Evolutionary conservation across 2,888 invertebrate species (phyloP).

Genomic region (Synanthedon andrenaeformis): DNA sequence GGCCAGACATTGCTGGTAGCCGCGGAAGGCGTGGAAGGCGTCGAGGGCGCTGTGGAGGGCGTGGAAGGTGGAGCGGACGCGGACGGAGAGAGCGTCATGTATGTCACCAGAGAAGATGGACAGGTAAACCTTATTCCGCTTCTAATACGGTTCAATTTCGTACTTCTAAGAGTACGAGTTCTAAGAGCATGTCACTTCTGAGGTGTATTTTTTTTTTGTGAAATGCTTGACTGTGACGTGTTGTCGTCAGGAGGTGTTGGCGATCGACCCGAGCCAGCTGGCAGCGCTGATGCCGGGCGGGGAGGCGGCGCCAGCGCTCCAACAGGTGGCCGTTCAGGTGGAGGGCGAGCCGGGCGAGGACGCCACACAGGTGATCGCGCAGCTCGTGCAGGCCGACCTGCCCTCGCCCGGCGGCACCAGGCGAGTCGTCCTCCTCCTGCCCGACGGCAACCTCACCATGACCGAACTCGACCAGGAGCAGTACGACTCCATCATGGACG

Average conservation of each 20-base stretch:
- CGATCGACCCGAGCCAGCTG: slow-evolving; percentile 64
- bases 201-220: too few relatives aligned
- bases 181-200: too few relatives aligned
- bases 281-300: slow-evolving; percentile 73
- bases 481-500: slow-evolving; percentile 76
- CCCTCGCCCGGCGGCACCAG: slow-evolving; percentile 88
- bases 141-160: not conserved
- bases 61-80: slow-evolving; percentile 69
- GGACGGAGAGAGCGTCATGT: slow-evolving; percentile 77
- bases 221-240: not conserved
- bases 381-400: slow-evolving; percentile 86
- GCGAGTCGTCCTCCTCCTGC: slow-evolving; percentile 84
- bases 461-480: slow-evolving; percentile 90
- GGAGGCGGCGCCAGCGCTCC: slow-evolving; percentile 55
- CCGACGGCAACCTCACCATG: slow-evolving; percentile 88
- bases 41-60: slow-evolving; percentile 81
- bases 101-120: slow-evolving; percentile 60
- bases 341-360: slow-evolving; percentile 70
- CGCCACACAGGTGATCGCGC: slow-evolving; percentile 85
- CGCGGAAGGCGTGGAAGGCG: slow-evolving; percentile 77
- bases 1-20: slow-evolving; percentile 79
- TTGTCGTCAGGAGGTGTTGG: slow-evolving; percentile 53
- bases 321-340: slow-evolving; percentile 66
- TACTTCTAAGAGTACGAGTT: too few relatives aligned
- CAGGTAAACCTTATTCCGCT: slow-evolving; percentile 28